Conservation (phyloP, 2,797 vertebrate genomes). For the Urosaurus nigricauda region DNA sequence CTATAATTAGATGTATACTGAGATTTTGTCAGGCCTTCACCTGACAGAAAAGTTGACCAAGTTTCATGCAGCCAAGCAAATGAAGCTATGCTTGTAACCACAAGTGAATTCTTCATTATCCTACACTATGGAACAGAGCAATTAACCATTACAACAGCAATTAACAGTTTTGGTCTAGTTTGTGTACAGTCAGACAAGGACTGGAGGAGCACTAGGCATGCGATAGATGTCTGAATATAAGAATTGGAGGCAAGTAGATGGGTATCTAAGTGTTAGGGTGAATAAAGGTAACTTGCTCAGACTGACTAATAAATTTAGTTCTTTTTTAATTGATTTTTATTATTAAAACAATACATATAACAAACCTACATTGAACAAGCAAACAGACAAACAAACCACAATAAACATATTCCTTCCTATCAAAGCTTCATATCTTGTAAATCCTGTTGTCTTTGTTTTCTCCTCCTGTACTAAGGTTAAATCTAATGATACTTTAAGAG, state of each 20-base stretch:
- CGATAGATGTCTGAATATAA: not conserved
- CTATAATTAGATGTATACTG: not conserved
- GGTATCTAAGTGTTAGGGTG: not conserved
- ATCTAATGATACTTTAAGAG: too few relatives aligned
- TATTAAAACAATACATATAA: too few relatives aligned
- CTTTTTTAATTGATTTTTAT: too few relatives aligned
- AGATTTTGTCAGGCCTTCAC: not conserved
- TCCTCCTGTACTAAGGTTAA: too few relatives aligned
- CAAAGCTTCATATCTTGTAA: too few relatives aligned
- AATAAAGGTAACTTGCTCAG: not conserved
- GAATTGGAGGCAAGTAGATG: not conserved
- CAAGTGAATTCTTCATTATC: conserved; percentile 80
- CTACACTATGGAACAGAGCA: not conserved
- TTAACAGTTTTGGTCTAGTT: not conserved
- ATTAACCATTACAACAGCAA: not conserved
- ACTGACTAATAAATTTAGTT: not conserved
- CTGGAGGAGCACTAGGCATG: not conserved
- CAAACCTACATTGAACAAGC: too few relatives aligned
- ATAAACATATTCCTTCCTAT: too few relatives aligned
- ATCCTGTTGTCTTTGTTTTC: too few relatives aligned
- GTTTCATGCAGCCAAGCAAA: conserved; percentile 82
- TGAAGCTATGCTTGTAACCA: conserved; percentile 87
- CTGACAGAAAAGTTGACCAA: conserved; percentile 83
- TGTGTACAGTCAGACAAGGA: not conserved
- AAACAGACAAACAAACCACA: too few relatives aligned